Conservation (phyloP, 1,140 invertebrate genomes). For the Drosophila lacteicornis region DNA sequence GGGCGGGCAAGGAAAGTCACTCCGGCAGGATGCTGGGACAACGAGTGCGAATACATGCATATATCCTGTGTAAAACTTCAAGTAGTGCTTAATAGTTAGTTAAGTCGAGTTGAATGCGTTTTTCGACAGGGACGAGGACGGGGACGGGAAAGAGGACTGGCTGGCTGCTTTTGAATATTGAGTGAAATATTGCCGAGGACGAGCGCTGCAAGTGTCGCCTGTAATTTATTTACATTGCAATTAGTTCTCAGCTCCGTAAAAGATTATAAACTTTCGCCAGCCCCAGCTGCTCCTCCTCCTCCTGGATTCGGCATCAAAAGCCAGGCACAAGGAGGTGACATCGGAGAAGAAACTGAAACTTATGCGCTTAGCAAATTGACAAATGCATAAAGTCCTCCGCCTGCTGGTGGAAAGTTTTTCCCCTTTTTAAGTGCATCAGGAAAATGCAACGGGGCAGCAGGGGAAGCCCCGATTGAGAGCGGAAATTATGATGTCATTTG, state of each 20-base stretch:
- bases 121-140: conserved; percentile 38
- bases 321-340: conserved; percentile 10
- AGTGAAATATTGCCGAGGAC: conserved; percentile 70
- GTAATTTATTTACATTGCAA: conserved; percentile 85
- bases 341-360: conserved; percentile 50
- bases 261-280: conserved; percentile 79
- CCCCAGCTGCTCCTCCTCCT: background rate
- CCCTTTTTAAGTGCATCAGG: conserved; percentile 16
- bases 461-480: conserved; percentile 5
- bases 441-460: background rate
- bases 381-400: conserved; percentile 50
- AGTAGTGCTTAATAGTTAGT: conserved; percentile 83
- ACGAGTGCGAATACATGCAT: conserved; percentile 71
- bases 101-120: conserved; percentile 83
- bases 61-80: conserved; percentile 79
- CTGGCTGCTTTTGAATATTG: conserved; percentile 72
- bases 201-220: conserved; percentile 66
- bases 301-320: conserved; percentile 3
- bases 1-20: conserved; percentile 12
- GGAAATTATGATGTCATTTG: conserved; percentile 14
- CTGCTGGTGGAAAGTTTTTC: conserved; percentile 22
- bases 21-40: conserved; percentile 20
- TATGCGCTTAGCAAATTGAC: conserved; percentile 64
- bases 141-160: background rate
- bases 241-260: conserved; percentile 82